phyloP scores from a whole-genome alignment of 2,888 invertebrate genomes.

The Chironomus tentans region DNA sequence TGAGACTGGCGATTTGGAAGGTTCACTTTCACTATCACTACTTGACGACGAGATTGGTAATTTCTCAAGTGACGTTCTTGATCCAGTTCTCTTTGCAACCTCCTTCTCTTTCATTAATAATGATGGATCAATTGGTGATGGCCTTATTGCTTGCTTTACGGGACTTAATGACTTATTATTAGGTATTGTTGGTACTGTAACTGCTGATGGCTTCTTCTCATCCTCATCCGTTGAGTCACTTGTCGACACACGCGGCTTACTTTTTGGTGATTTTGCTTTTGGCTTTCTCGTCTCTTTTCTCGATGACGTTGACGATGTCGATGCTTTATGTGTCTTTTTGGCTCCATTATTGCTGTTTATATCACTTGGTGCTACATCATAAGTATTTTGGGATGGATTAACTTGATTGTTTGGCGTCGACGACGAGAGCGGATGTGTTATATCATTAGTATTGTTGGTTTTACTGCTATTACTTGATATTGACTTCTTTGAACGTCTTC shows the following conservation, averaged over 20 bases:
- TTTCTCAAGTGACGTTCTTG: background rate
- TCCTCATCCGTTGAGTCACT: background rate
- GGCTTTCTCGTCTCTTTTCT: conserved; percentile 6
- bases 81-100: background rate
- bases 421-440: background rate
- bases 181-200: conserved; percentile 23
- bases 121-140: conserved; percentile 25
- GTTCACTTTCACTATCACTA: conserved; percentile 11
- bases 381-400: background rate
- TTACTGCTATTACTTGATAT: background rate
- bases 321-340: background rate
- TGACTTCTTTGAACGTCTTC: background rate
- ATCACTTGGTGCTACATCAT: conserved; percentile 1
- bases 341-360: conserved; percentile 12
- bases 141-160: conserved; percentile 31
- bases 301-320: background rate
- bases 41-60: background rate
- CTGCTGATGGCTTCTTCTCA: conserved; percentile 32
- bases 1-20: background rate
- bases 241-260: background rate
- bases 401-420: background rate
- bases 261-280: background rate
- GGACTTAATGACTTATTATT: conserved; percentile 28
- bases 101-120: background rate
- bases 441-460: too few species aligned